Conservation (phyloP, 2,113 vertebrate species). For the Phoxinus phoxinus region DNA sequence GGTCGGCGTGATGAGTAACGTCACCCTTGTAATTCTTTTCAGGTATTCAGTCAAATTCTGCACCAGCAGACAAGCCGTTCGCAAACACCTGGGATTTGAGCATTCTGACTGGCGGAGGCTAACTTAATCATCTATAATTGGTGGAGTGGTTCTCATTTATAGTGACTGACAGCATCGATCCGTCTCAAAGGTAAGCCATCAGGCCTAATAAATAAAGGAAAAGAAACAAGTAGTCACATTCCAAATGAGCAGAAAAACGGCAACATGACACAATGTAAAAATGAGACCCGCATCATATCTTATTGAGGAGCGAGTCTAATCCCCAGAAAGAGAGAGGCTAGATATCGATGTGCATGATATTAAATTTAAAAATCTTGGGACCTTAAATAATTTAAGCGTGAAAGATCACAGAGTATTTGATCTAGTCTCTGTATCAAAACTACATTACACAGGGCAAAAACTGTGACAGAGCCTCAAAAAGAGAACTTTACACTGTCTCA, state of each 20-base stretch:
- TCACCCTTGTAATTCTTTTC: conserved; percentile 23
- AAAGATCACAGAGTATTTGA: conserved; percentile 54
- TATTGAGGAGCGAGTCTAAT: conserved; percentile 33
- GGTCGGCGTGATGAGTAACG: conserved; percentile 4
- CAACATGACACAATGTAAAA: conserved; percentile 48
- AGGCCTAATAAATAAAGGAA: conserved; percentile 55
- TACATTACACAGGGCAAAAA: conserved; percentile 50
- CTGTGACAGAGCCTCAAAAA: conserved; percentile 49
- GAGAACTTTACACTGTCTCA: conserved; percentile 32
- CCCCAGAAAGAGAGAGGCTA: conserved; percentile 41
- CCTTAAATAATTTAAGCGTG: conserved; percentile 54
- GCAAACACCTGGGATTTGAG: conserved; percentile 43
- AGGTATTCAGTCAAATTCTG: conserved; percentile 40
- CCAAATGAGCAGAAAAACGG: conserved; percentile 46
- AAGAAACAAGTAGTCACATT: conserved; percentile 58
- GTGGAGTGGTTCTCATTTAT: conserved; percentile 62
- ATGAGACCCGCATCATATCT: conserved; percentile 26
- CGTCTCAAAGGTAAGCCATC: conserved; percentile 57
- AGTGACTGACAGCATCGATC: conserved; percentile 61
- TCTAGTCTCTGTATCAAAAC: conserved; percentile 51
- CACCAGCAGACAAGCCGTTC: conserved; percentile 12
- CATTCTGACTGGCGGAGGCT: conserved; percentile 53
- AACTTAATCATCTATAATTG: conserved; percentile 64
- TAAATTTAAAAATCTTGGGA: conserved; percentile 49
- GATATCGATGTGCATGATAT: conserved; percentile 45